Base-by-base conservation (phyloP, 2,113 vertebrate genomes). In the Alligator mississippiensis region DNA sequence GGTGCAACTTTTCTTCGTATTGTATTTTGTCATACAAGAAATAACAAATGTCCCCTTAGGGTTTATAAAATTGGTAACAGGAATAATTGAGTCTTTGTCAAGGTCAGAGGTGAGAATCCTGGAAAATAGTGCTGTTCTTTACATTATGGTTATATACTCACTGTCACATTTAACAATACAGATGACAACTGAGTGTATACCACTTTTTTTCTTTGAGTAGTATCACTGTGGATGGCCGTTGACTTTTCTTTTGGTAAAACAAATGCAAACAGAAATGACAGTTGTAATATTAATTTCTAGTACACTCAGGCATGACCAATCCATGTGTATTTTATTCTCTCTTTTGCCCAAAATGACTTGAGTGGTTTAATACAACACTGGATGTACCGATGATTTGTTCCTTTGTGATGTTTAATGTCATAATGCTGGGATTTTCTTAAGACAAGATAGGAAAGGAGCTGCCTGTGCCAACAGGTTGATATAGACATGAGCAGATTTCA, bases 291-390 rank as follows among this genome's bases (percentile, higher is more conserved):
- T 38, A 66, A 84, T 8, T 88, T 38, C 18, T 90, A 62, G 86
- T 84, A 94, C 72, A 66, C 57, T 83, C 22, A 88, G 80, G 34
- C 0, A 1, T 79, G 88, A 66, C 25, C 72, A 18, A 76, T 87
- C 34, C 10, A 76, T 13, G 3, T 25, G 38, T 58, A 58, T 54
- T 80, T 91, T 0, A 47, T 92, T 93, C 90, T 86, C 64, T 90
- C 34, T 97, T 68, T 77, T 89, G 27, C n/a, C 47, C 47, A 47
- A 87, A 82, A 94, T 94, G 13, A 60, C 81, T 93, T 9, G 17
- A 76, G 30, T 72, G 57, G n/a, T 83, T 87, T 60, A 81, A n/a
- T 79, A 30, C 19, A 74, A 24, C 34, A 27, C 47, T 74, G 21
- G 21, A 22, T 74, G 34, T 47, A 74, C 34, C 12, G 15, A 38